A percentile compares a stretch with the other conserved stretches of the same genome.
phyloP scores from a whole-genome alignment of 2,113 vertebrate genomes.

The Cephalopterus ornatus region DNA sequence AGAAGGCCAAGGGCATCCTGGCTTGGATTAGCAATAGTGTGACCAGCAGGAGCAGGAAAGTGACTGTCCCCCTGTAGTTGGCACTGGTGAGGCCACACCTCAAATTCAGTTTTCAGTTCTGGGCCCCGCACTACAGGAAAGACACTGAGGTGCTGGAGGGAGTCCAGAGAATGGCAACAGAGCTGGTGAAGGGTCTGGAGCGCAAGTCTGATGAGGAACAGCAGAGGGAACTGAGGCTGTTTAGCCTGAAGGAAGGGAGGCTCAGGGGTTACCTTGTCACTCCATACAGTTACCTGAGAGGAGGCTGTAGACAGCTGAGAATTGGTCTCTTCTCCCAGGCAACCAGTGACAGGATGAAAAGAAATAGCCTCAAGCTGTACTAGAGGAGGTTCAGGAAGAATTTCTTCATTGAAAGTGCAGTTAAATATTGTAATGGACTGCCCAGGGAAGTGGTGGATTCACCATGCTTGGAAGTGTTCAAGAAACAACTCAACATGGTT shows the following conservation, averaged over 20 bases:
- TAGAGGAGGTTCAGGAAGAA: neutral
- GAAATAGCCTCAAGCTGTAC: neutral
- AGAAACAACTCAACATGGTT: neutral
- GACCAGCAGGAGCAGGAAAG: neutral
- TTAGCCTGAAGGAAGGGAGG: neutral
- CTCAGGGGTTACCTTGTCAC: neutral
- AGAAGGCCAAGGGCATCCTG: neutral
- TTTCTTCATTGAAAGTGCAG: neutral
- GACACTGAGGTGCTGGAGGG: neutral
- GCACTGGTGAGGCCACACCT: neutral
- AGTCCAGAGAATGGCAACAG: neutral
- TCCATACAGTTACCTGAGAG: neutral
- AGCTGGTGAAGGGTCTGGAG: neutral
- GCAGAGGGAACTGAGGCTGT: neutral
- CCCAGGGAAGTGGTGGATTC: too few species aligned
- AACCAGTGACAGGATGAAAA: neutral
- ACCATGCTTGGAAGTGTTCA: neutral
- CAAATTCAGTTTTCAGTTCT: neutral
- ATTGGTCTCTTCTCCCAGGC: neutral
- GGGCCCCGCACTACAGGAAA: neutral
- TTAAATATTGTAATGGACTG: neutral
- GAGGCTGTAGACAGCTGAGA: neutral
- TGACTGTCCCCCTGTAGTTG: fast-evolving
- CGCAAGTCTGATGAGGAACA: neutral
- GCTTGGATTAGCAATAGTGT: neutral